Percentiles rank a stretch among this genome's conserved stretches.
phyloP scores from a whole-genome alignment of 1,140 invertebrate genomes.

The Matsumurasca onukii region DNA sequence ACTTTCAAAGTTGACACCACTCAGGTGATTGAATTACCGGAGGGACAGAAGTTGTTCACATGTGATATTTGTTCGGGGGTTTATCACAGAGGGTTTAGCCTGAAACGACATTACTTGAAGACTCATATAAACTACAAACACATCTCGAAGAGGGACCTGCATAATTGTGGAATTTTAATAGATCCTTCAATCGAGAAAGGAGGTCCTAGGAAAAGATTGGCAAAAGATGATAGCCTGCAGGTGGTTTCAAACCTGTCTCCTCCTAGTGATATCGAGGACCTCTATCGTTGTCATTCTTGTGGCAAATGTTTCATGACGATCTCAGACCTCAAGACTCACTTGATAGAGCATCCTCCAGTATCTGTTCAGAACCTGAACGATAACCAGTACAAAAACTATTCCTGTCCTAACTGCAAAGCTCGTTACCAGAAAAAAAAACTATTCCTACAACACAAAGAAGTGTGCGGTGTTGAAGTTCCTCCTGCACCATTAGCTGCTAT shows the following conservation, averaged over 20 bases:
- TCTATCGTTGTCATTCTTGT: slow-evolving; percentile 52
- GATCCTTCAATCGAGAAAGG: slow-evolving; percentile 30
- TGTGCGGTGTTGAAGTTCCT: slow-evolving; percentile 28
- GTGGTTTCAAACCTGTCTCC: slow-evolving; percentile 1
- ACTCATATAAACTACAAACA: slow-evolving; percentile 56
- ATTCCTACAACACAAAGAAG: slow-evolving; percentile 29
- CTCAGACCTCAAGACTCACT: slow-evolving; percentile 45
- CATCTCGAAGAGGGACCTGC: slow-evolving; percentile 49
- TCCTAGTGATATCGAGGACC: slow-evolving; percentile 28
- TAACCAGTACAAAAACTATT: slow-evolving; percentile 28
- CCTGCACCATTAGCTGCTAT: not conserved
- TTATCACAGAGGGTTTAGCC: slow-evolving; percentile 55
- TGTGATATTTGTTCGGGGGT: slow-evolving; percentile 56
- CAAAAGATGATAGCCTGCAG: slow-evolving; percentile 13
- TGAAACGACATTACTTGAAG: slow-evolving; percentile 58
- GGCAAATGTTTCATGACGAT: slow-evolving; percentile 46
- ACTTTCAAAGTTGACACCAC: slow-evolving; percentile 34
- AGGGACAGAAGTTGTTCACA: slow-evolving; percentile 49
- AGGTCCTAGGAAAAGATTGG: slow-evolving; percentile 13
- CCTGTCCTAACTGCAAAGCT: slow-evolving; percentile 24
- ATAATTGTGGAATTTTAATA: slow-evolving; percentile 45
- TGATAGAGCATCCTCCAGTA: slow-evolving; percentile 42
- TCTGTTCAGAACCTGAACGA: slow-evolving; percentile 35
- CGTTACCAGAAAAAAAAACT: slow-evolving; percentile 30
- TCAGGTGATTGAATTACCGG: slow-evolving; percentile 37